A percentile compares a stretch with the other conserved stretches of the same genome.
Evolutionary conservation across 2,797 vertebrate genomes (phyloP).

Genomic region (Cossypha niveicapilla): DNA sequence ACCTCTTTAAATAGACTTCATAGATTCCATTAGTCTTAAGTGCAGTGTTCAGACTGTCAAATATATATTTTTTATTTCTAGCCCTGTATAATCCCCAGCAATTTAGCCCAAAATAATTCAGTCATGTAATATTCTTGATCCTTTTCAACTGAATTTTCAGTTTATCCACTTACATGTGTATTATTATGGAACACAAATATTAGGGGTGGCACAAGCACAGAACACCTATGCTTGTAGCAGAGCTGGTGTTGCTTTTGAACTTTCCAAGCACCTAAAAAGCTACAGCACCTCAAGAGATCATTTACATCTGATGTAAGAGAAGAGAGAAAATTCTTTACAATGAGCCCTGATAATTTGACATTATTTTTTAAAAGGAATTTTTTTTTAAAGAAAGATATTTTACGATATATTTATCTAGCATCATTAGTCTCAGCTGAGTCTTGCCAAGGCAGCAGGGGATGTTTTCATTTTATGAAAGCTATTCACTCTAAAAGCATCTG

Average conservation of each 20-base stretch:
- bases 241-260: neutral
- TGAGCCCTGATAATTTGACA: neutral
- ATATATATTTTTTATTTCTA: neutral
- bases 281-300: neutral
- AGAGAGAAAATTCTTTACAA: neutral
- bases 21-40: slow-evolving; percentile 4
- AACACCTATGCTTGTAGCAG: neutral
- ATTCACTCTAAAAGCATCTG: neutral
- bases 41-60: neutral
- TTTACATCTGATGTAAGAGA: neutral
- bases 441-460: neutral
- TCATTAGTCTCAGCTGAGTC: neutral
- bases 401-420: neutral
- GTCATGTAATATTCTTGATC: neutral
- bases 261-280: neutral
- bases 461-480: neutral
- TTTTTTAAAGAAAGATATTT: neutral
- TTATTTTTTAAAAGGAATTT: neutral
- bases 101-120: neutral
- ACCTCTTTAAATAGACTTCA: slow-evolving; percentile 15
- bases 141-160: neutral
- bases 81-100: neutral
- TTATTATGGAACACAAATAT: neutral
- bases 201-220: neutral
- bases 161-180: neutral